Percentiles rank a stretch among this genome's conserved stretches.
These are phyloP conservation scores for Microplitis mediator DNA, from an alignment of 1,140 invertebrate species.

Conservation along the genomic window DNA sequence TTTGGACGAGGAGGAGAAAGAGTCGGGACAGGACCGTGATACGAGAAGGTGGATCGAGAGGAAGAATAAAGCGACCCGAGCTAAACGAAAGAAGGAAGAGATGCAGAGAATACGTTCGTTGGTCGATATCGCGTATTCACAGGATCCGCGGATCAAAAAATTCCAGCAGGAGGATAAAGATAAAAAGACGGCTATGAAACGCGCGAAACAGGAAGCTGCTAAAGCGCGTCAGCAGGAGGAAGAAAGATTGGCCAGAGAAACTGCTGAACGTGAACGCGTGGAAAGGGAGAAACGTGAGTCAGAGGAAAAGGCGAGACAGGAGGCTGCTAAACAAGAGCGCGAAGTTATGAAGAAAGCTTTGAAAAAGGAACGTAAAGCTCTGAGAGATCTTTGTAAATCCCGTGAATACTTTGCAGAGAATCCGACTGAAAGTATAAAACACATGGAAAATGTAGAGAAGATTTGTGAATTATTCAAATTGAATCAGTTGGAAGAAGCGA, in stretches of 20 bases:
- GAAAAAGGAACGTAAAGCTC: constrained; percentile 84
- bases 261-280: constrained; percentile 68
- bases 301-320: constrained; percentile 78
- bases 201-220: constrained; percentile 87
- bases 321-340: constrained; percentile 84
- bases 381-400: constrained; percentile 85
- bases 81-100: constrained; percentile 96
- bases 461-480: constrained; percentile 82
- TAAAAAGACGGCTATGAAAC: constrained; percentile 85
- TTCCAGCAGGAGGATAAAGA: constrained; percentile 96
- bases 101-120: constrained; percentile 86
- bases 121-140: constrained; percentile 92
- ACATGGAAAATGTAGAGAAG: constrained; percentile 90
- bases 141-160: constrained; percentile 88
- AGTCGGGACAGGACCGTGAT: constrained; percentile 93
- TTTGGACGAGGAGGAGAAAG: constrained; percentile 97
- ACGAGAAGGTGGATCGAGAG: constrained; percentile 97
- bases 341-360: constrained; percentile 82
- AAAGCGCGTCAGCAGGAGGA: constrained; percentile 84
- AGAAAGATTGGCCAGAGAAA: constrained; percentile 73
- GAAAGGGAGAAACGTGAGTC: constrained; percentile 85
- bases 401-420: constrained; percentile 83
- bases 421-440: constrained; percentile 75
- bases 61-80: constrained; percentile 90
- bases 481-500: constrained; percentile 77